phyloP scores from a whole-genome alignment of 1,140 invertebrate species.

The Bombus huntii region DNA sequence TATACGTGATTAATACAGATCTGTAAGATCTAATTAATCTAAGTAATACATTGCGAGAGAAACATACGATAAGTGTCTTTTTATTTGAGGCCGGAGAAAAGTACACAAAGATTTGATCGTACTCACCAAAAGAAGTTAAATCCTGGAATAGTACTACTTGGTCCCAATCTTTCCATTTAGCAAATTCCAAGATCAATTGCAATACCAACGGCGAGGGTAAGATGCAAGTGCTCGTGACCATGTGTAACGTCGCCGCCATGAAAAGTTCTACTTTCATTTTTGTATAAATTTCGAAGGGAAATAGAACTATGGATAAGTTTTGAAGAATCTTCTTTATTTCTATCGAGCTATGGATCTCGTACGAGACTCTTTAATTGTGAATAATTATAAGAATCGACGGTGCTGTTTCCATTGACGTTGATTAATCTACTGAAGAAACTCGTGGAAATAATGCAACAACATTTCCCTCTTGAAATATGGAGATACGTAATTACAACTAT shows the following conservation, averaged over 20 bases:
- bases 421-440: not conserved
- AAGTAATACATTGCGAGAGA: not conserved
- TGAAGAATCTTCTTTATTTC: not conserved
- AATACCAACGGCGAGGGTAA: slow-evolving; percentile 69
- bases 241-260: not conserved
- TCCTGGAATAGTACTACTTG: slow-evolving; percentile 80
- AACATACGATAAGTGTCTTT: too few species aligned
- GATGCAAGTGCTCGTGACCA: slow-evolving; percentile 57
- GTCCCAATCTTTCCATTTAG: slow-evolving; percentile 81
- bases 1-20: not conserved
- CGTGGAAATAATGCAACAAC: not conserved
- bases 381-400: not conserved
- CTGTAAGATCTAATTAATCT: too few species aligned
- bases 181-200: slow-evolving; percentile 81
- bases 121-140: slow-evolving; percentile 59
- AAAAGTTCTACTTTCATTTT: slow-evolving; percentile 29
- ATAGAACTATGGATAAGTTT: not conserved
- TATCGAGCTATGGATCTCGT: not conserved
- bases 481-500: not conserved
- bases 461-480: too few species aligned
- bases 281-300: not conserved
- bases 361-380: not conserved
- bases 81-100: not conserved
- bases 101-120: not conserved
- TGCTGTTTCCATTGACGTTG: not conserved